phyloP scores from a whole-genome alignment of 2,113 vertebrate genomes.

The Lontra canadensis region DNA sequence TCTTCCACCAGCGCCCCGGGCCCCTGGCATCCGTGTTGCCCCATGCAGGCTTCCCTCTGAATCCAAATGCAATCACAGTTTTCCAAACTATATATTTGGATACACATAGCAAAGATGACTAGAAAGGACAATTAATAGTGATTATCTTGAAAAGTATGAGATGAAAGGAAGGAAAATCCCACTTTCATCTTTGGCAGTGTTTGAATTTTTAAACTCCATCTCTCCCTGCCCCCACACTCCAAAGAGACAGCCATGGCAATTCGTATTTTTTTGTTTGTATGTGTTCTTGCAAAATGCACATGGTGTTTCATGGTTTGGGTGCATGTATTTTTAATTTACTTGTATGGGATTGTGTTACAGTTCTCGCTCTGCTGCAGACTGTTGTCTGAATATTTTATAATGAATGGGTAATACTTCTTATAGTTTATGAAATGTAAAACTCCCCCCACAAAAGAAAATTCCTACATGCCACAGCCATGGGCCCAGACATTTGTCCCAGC shows the following conservation, averaged over 20 bases:
- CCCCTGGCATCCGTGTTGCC: rapidly evolving
- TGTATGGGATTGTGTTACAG: neutral
- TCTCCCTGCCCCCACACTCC: neutral
- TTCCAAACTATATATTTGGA: neutral
- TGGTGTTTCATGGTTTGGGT: neutral
- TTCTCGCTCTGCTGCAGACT: neutral
- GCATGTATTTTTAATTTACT: neutral
- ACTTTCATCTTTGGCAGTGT: neutral
- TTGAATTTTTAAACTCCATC: neutral
- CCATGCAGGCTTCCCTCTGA: neutral
- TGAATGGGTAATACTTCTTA: neutral
- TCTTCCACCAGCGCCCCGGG: neutral
- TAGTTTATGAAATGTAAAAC: neutral
- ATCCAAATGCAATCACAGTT: neutral
- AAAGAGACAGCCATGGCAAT: neutral
- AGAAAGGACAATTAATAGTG: neutral
- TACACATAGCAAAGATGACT: neutral
- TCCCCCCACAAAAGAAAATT: neutral
- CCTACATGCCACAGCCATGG: neutral
- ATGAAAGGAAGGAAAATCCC: neutral
- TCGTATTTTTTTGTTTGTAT: neutral
- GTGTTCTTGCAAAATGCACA: neutral
- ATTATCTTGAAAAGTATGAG: neutral
- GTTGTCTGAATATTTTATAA: neutral
- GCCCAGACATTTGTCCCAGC: neutral